Evolutionary conservation across 1,140 invertebrate genomes (phyloP).

Genomic region (Drosophila jambulina): DNA sequence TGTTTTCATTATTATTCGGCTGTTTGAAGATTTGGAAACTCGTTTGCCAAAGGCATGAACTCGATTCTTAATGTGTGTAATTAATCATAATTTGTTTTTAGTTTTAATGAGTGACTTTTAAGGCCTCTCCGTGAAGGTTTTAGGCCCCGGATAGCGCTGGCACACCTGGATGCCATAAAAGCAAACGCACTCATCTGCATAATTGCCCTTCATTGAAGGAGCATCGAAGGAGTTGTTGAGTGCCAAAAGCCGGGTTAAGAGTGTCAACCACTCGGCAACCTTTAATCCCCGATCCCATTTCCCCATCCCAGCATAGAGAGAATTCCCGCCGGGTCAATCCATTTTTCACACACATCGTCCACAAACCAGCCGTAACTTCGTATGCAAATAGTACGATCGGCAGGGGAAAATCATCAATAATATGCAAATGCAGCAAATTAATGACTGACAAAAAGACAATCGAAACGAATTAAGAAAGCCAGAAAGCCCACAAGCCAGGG

Average conservation of each 20-base stretch:
- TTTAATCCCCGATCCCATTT: neutral
- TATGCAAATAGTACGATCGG: slow-evolving; percentile 64
- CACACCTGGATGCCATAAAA: slow-evolving; percentile 70
- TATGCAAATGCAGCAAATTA: slow-evolving; percentile 83
- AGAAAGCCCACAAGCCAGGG: slow-evolving; percentile 59
- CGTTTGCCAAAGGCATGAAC: slow-evolving; percentile 75
- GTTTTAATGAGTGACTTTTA: slow-evolving; percentile 59
- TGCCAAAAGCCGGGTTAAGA: slow-evolving; percentile 26
- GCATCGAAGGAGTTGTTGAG: slow-evolving; percentile 8
- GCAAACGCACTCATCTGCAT: slow-evolving; percentile 52
- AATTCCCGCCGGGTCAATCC: slow-evolving; percentile 39
- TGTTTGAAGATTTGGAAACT: slow-evolving; percentile 67
- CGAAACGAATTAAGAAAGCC: slow-evolving; percentile 80
- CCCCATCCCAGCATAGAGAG: neutral
- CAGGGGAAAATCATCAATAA: slow-evolving; percentile 71
- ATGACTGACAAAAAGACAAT: slow-evolving; percentile 84
- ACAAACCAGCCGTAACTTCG: slow-evolving; percentile 20
- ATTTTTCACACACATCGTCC: slow-evolving; percentile 67
- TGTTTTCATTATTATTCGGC: slow-evolving; percentile 58
- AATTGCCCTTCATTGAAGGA: slow-evolving; percentile 28
- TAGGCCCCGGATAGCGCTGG: neutral
- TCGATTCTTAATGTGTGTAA: slow-evolving; percentile 75
- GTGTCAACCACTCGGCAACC: slow-evolving; percentile 48
- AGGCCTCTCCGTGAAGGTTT: slow-evolving; percentile 38
- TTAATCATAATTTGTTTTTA: slow-evolving; percentile 81